phyloP scores from a whole-genome alignment of 2,797 vertebrate genomes.

The Pristis pectinata region DNA sequence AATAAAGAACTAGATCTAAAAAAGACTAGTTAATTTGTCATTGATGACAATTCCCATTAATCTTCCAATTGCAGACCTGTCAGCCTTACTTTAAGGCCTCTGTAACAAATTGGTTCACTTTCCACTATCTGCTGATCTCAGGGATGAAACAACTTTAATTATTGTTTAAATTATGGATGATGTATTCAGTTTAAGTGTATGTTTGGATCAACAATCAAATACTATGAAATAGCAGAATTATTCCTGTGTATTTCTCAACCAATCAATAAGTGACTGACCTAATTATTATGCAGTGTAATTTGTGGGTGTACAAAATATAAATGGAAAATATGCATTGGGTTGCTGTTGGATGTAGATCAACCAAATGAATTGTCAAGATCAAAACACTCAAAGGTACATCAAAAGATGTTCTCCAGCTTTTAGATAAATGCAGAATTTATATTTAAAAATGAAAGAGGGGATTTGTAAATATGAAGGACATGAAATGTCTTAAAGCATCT shows the following conservation, averaged over 20 bases:
- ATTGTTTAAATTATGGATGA: not conserved
- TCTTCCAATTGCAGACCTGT: not conserved
- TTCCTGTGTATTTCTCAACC: not conserved
- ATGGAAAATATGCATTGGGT: not conserved
- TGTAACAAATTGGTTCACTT: not conserved
- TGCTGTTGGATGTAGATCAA: not conserved
- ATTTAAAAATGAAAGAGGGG: not conserved
- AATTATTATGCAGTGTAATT: not conserved
- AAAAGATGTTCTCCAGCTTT: not conserved
- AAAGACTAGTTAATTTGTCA: conserved; percentile 40
- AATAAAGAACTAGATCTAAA: not conserved
- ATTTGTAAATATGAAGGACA: not conserved
- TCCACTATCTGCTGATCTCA: not conserved
- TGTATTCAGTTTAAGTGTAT: not conserved
- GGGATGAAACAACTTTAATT: not conserved
- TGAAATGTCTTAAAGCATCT: not conserved
- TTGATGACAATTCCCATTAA: conserved; percentile 30
- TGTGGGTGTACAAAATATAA: not conserved
- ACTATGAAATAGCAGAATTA: not conserved
- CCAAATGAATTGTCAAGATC: not conserved
- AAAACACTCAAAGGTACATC: not conserved
- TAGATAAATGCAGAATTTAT: not conserved
- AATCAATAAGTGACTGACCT: not conserved
- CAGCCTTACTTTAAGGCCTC: not conserved
- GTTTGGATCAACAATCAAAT: not conserved